Evolutionary conservation across 2,113 vertebrate genomes (phyloP), one percentile per base, ranked within the genome.

Genomic region (Indicator indicator): DNA sequence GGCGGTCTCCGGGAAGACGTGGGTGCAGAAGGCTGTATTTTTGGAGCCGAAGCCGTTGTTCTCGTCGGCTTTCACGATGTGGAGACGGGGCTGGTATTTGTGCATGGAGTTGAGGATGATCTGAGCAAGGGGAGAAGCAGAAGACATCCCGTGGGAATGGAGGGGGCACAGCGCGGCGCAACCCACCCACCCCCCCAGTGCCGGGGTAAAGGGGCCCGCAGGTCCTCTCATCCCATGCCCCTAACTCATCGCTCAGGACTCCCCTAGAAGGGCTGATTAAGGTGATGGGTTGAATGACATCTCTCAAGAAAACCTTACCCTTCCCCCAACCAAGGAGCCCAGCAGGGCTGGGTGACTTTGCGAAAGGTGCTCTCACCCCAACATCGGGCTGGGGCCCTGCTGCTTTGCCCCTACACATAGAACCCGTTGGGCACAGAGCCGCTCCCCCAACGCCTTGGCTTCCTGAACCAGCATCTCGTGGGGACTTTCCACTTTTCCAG

Each of bases 101-200:
- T 99, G 99, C 99, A 99, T 99, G 70, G 99, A 99, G 96, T 99
- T 99, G 28, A 99, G 96, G 92, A 99, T 99, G 95, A 99, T 99
- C 99, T 99, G 81, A 40, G 64, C 36, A 9, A 33, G 23, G 88
- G 92, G 91, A 81, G 79, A 83, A 86, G 26, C 24, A 89, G 52
- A 90, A 28, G 9, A 86, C 11, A 63, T 4, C 5, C 58, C 15
- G 4, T 90, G 69, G 74, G 85, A 46, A 84, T 73, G 62, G 77
- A 50, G 88, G 5, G 26, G 60, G 11, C 55, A 86, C 52, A 81
- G 38, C 5, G 1, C 1, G 1, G 40, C 1, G 1, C 50, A 9
- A 15, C 2, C 1, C 8, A 3, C 11, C 21, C 2, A 23, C 6
- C 13, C 5, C 13, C 7, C 2, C 11, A 2, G 10, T 10, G 6